Conservation (phyloP, 2,113 vertebrate species). For the pig (Sus scrofa) region DNA sequence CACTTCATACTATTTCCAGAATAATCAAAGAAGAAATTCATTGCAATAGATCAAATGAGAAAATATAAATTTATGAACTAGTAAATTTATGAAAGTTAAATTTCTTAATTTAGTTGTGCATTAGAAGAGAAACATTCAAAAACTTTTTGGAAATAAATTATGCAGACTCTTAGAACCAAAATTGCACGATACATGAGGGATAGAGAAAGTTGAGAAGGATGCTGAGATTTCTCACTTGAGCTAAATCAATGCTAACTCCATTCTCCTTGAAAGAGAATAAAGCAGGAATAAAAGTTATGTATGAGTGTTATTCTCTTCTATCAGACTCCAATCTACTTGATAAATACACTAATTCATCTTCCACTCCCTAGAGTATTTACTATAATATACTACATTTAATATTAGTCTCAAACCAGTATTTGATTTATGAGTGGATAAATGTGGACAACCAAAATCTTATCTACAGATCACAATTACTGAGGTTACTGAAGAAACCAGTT, state of each 20-base stretch:
- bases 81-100: background rate
- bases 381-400: background rate
- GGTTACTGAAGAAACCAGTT: background rate
- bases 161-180: background rate
- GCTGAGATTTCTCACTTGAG: background rate
- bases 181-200: background rate
- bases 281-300: background rate
- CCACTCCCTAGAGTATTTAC: background rate
- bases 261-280: background rate
- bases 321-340: background rate
- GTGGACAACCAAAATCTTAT: constrained; percentile 22
- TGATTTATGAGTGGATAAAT: constrained; percentile 57
- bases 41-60: background rate
- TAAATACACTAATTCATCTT: background rate
- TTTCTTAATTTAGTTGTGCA: background rate
- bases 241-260: background rate
- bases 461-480: background rate
- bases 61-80: background rate
- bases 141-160: background rate
- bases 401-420: background rate
- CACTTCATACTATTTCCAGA: background rate
- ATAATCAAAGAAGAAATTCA: background rate
- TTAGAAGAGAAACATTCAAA: background rate
- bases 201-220: background rate
- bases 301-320: background rate